Conservation (phyloP, 2,113 vertebrate genomes). For the Zonotrichia leucophrys region DNA sequence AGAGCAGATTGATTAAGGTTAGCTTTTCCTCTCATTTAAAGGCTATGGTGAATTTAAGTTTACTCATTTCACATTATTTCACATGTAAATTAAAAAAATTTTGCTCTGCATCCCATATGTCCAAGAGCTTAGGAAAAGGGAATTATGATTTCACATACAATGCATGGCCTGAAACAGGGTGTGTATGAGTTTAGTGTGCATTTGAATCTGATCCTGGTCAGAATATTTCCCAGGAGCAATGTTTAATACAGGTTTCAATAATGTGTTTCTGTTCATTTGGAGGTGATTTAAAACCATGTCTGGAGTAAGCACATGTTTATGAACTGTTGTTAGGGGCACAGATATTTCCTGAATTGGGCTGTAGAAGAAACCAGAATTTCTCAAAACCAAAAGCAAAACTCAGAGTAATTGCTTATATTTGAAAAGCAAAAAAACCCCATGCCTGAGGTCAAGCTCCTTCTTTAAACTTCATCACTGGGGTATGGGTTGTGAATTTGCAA, state of each 20-base stretch:
- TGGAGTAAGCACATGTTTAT: not conserved
- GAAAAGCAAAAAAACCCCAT: not conserved
- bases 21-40: not conserved
- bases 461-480: not conserved
- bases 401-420: not conserved
- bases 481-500: not conserved
- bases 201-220: not conserved
- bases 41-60: not conserved
- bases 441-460: not conserved
- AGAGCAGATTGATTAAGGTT: not conserved
- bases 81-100: not conserved
- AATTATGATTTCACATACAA: not conserved
- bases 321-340: not conserved
- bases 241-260: not conserved
- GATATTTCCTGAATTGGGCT: not conserved
- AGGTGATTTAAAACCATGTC: not conserved
- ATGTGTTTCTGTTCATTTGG: not conserved
- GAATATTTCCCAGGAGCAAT: not conserved
- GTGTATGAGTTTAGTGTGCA: not conserved
- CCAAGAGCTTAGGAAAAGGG: not conserved
- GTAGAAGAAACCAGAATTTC: not conserved
- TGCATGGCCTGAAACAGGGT: not conserved
- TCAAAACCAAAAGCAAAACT: not conserved
- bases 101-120: not conserved
- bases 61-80: not conserved